These are phyloP conservation scores for Brienomyrus longianalis DNA, from an alignment of 2,113 vertebrate genomes.

Conservation along the genomic window DNA sequence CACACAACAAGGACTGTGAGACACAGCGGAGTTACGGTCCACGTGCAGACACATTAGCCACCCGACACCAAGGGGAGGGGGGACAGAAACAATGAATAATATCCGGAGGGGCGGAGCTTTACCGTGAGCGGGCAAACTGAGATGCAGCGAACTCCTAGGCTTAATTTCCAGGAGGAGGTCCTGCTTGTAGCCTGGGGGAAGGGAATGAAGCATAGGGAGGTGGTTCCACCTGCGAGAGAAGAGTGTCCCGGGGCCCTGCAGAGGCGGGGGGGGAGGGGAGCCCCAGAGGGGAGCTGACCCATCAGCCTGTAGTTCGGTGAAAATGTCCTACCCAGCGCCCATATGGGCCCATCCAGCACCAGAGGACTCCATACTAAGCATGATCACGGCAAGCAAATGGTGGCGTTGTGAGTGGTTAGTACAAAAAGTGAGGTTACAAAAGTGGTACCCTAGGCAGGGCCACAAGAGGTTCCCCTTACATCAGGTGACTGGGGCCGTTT, in stretches of 20 bases:
- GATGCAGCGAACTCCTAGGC: slow-evolving; percentile 62
- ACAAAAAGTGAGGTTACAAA: neutral
- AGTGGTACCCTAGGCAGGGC: neutral
- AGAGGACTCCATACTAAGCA: neutral
- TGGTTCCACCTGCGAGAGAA: slow-evolving; percentile 25
- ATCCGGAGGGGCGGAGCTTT: slow-evolving; percentile 40
- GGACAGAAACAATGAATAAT: slow-evolving; percentile 35
- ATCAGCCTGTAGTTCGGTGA: neutral
- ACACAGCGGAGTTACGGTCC: neutral
- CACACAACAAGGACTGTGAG: slow-evolving; percentile 11
- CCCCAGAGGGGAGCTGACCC: neutral
- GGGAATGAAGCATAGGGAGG: slow-evolving; percentile 43
- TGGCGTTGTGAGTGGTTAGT: neutral
- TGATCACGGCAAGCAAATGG: neutral
- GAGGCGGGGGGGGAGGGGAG: neutral
- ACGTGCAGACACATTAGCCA: slow-evolving; percentile 34
- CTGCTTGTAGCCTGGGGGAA: slow-evolving; percentile 54
- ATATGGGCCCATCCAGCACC: neutral
- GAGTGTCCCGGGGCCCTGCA: slow-evolving; percentile 13
- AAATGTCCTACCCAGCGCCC: neutral
- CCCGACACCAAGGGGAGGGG: slow-evolving; percentile 40
- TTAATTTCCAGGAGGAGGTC: slow-evolving; percentile 56
- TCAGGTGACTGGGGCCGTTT: neutral
- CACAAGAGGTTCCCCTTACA: neutral
- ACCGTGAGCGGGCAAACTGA: slow-evolving; percentile 65